phyloP scores from a whole-genome alignment of 2,113 vertebrate genomes.

The Plecturocebus donacophilus region DNA sequence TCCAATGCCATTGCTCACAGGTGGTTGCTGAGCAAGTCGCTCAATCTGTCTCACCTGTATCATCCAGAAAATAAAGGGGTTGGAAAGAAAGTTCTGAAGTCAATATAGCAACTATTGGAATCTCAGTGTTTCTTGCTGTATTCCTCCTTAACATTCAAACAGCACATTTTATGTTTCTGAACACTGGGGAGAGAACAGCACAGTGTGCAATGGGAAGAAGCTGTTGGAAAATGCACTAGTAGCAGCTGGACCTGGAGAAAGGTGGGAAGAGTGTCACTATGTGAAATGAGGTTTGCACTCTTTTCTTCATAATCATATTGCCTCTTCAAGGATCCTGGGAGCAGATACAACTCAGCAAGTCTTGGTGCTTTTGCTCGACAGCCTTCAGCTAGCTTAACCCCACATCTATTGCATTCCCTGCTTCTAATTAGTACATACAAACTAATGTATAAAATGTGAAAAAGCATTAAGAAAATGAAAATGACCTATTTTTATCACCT shows the following conservation, averaged over 20 bases:
- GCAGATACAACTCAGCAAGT: background rate
- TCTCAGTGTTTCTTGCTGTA: background rate
- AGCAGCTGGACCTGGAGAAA: background rate
- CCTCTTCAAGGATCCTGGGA: background rate
- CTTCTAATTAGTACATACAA: background rate
- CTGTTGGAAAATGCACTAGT: background rate
- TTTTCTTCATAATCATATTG: background rate
- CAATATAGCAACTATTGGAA: accelerated
- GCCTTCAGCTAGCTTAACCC: background rate
- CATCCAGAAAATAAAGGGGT: no score
- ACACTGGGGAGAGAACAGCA: background rate
- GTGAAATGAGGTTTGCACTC: background rate
- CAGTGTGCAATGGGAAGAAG: accelerated
- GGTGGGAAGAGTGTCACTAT: background rate
- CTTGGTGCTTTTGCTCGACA: background rate
- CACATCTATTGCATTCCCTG: no score
- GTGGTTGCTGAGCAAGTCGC: background rate
- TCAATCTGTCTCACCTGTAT: background rate
- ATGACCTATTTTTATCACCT: background rate
- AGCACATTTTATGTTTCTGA: background rate
- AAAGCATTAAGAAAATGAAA: background rate
- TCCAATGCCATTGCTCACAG: background rate
- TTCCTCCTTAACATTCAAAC: background rate
- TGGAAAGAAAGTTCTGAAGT: background rate
- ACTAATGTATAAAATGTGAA: background rate